Evolutionary conservation across 2,888 invertebrate genomes (phyloP).

Genomic region (Diloba caeruleocephala): DNA sequence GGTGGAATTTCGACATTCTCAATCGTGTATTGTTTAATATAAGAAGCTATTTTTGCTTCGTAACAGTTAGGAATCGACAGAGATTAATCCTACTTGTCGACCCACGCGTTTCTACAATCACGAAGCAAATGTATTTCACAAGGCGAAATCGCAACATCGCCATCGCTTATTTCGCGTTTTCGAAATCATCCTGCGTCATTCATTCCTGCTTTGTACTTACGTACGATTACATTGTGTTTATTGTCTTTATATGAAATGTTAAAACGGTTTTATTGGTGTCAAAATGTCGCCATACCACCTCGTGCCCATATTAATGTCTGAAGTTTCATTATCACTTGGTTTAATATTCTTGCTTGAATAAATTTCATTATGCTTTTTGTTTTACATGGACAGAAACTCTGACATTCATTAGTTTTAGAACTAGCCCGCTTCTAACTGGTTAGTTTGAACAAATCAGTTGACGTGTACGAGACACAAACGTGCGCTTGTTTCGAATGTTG

Average conservation of each 20-base stretch:
- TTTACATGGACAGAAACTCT: constrained; percentile 16
- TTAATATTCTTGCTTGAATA: constrained; percentile 37
- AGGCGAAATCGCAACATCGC: constrained; percentile 86
- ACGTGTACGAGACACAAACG: constrained; percentile 68
- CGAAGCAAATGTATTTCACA: constrained; percentile 84
- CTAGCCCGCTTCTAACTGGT: constrained; percentile 15
- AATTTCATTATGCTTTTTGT: constrained; percentile 24
- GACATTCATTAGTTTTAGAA: too few relatives aligned
- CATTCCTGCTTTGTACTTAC: constrained; percentile 77
- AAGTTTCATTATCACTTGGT: constrained; percentile 37
- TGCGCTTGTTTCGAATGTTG: constrained; percentile 73
- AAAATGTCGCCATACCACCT: constrained; percentile 41
- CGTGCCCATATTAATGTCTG: constrained; percentile 21
- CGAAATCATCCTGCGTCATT: constrained; percentile 87
- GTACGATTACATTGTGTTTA: constrained; percentile 61
- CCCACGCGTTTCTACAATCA: constrained; percentile 86
- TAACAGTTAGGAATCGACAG: constrained; percentile 70
- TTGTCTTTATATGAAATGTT: constrained; percentile 59
- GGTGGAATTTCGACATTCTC: constrained; percentile 39
- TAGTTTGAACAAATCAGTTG: constrained; percentile 48
- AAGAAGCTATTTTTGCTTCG: constrained; percentile 57
- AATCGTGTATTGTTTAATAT: constrained; percentile 27
- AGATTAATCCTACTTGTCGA: constrained; percentile 85
- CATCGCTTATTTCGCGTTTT: constrained; percentile 87
- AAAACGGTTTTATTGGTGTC: constrained; percentile 55